phyloP scores from a whole-genome alignment of 2,888 invertebrate genomes.

The Ypsolopha scabrella region DNA sequence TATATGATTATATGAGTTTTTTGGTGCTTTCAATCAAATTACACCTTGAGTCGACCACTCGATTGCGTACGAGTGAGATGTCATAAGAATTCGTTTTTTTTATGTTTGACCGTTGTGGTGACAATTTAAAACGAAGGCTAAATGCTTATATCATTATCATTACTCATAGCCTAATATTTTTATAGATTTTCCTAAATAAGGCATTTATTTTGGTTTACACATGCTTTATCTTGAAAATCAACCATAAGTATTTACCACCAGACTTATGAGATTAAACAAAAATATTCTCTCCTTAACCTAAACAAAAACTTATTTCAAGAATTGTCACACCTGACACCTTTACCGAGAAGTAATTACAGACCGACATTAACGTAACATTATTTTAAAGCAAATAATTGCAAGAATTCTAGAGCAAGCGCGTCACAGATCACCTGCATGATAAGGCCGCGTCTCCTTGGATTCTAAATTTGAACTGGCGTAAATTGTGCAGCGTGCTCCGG shows the following conservation, averaged over 20 bases:
- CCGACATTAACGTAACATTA: not conserved
- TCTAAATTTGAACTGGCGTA: constrained; percentile 60
- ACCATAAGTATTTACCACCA: too few species aligned
- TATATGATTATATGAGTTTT: constrained; percentile 68
- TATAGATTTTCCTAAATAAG: too few species aligned
- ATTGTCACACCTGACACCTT: not conserved
- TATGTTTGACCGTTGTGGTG: constrained; percentile 30
- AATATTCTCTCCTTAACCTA: not conserved
- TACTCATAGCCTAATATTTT: too few species aligned
- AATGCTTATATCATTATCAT: not conserved
- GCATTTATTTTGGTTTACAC: too few species aligned
- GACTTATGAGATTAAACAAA: not conserved
- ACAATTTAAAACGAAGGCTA: constrained; percentile 47
- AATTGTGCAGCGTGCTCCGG: constrained; percentile 31
- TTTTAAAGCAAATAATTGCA: constrained; percentile 1
- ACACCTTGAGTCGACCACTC: constrained; percentile 63
- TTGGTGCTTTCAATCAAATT: constrained; percentile 71
- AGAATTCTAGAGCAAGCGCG: constrained; percentile 20
- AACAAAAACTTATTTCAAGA: not conserved
- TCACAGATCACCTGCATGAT: constrained; percentile 55
- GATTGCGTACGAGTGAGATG: constrained; percentile 64
- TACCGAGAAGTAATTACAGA: not conserved
- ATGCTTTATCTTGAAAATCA: too few species aligned
- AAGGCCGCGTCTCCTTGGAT: constrained; percentile 29
- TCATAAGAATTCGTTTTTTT: constrained; percentile 56